These are phyloP conservation scores for Nettapus auritus DNA, from an alignment of 2,113 vertebrate species.

Conservation along the genomic window DNA sequence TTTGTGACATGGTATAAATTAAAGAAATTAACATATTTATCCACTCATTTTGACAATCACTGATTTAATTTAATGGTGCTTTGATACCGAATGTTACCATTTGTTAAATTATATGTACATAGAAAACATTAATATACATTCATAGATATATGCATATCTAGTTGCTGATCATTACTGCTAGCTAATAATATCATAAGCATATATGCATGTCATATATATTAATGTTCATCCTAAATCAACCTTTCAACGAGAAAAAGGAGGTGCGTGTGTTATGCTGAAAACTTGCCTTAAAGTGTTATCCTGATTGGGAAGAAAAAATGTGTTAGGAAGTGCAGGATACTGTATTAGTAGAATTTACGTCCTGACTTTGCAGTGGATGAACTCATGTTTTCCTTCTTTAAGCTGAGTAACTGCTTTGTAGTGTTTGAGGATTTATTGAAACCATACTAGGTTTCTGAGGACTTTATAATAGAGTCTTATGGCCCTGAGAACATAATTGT, in stretches of 20 bases:
- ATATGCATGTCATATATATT: neutral
- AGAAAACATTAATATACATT: neutral
- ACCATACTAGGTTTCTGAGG: conserved; percentile 70
- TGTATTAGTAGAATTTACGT: conserved; percentile 43
- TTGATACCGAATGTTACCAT: neutral
- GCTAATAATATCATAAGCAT: neutral
- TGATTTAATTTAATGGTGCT: neutral
- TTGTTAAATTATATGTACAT: neutral
- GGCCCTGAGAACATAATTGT: conserved; percentile 68
- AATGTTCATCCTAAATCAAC: neutral
- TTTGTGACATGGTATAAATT: neutral
- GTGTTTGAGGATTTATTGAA: conserved; percentile 73
- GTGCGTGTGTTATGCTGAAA: neutral
- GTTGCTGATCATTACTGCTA: neutral
- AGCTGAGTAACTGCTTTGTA: conserved; percentile 70
- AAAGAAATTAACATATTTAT: neutral
- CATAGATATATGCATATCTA: neutral
- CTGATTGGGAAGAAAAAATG: neutral
- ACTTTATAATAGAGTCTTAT: conserved; percentile 71
- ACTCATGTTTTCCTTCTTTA: conserved; percentile 72
- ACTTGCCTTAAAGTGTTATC: neutral
- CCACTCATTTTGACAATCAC: neutral
- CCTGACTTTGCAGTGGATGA: conserved; percentile 55
- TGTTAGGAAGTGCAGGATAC: conserved; percentile 14
- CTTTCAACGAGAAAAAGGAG: neutral